A percentile compares a stretch with the other conserved stretches of the same genome.
phyloP scores from a whole-genome alignment of 2,113 vertebrate species.

The Carollia perspicillata region DNA sequence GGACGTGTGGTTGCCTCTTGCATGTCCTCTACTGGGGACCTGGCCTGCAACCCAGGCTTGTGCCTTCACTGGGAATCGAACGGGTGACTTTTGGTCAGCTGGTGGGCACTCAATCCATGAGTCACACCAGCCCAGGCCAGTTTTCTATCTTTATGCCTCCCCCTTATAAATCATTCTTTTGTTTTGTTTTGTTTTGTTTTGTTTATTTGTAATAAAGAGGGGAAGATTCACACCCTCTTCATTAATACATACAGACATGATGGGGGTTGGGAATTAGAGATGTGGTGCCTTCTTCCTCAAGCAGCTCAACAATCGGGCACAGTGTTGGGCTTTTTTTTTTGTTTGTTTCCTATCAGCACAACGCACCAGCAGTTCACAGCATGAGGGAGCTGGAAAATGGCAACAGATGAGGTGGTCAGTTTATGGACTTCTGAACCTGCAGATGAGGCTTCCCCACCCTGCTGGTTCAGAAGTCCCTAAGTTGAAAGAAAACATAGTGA shows the following conservation, averaged over 20 bases:
- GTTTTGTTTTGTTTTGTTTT: too few species aligned
- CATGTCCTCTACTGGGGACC: too few species aligned
- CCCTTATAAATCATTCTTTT: too few species aligned
- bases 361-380: background rate
- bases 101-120: too few species aligned
- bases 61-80: too few species aligned
- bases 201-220: too few species aligned
- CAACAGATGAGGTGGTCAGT: background rate
- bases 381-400: background rate
- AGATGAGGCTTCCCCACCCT: background rate
- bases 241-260: background rate
- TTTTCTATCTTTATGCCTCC: too few species aligned
- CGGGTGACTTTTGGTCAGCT: too few species aligned
- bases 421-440: too few species aligned
- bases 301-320: background rate
- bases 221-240: background rate
- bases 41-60: too few species aligned
- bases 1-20: too few species aligned
- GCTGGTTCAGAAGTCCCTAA: background rate
- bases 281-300: background rate
- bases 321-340: background rate
- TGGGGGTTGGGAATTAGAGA: background rate
- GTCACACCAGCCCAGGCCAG: too few species aligned
- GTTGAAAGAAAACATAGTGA: background rate
- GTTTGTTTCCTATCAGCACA: background rate